These are phyloP conservation scores for Oncorhynchus nerka DNA, from an alignment of 2,113 vertebrate species.

Conservation along the genomic window DNA sequence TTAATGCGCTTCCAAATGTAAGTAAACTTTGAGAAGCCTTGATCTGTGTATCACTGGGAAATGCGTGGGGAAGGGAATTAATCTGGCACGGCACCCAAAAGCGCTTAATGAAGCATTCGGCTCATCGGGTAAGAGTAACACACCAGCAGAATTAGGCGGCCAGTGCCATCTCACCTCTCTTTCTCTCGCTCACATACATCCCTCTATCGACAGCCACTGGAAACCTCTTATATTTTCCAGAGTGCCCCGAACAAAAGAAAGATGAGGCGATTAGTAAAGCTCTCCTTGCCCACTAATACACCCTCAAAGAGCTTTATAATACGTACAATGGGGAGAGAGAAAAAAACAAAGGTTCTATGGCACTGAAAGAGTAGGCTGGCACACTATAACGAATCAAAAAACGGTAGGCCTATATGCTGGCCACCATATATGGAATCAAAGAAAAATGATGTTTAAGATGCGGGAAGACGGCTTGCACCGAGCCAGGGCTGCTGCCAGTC, in stretches of 20 bases:
- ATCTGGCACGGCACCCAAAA: background rate
- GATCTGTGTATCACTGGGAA: background rate
- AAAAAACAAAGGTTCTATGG: background rate
- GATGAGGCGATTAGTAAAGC: background rate
- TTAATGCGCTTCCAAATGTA: background rate
- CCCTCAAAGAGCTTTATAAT: background rate
- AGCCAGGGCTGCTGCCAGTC: background rate
- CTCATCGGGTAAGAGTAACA: background rate
- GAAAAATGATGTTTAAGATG: background rate
- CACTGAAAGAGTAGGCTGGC: background rate
- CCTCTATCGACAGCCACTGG: background rate
- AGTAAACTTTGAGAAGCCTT: background rate
- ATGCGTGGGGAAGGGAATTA: background rate
- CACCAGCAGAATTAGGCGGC: background rate
- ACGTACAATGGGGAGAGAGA: background rate
- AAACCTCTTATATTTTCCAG: no score
- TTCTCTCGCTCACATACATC: background rate
- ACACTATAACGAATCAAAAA: background rate
- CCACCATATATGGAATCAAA: background rate
- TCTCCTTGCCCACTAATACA: background rate
- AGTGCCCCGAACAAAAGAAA: background rate
- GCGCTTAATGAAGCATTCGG: background rate
- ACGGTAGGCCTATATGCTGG: background rate
- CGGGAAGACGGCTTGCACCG: background rate
- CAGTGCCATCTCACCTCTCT: background rate